Evolutionary conservation across 2,888 invertebrate genomes (phyloP).

Genomic region (Silvanus unidentatus): DNA sequence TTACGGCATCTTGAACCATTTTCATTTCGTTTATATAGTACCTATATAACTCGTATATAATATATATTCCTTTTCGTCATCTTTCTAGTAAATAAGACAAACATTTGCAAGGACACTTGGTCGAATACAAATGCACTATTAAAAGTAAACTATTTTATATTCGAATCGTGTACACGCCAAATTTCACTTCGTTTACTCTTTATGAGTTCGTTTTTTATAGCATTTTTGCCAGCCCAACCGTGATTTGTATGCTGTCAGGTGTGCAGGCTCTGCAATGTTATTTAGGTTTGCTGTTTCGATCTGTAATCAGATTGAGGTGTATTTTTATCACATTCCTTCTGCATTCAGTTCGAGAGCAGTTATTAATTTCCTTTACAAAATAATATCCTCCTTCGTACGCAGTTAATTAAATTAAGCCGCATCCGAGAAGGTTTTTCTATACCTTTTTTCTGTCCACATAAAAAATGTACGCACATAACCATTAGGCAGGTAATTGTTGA

Average conservation of each 20-base stretch:
- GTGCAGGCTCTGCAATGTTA: constrained; percentile 12
- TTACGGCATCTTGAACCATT: no score
- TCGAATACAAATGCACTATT: constrained; percentile 5
- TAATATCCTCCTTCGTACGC: no score
- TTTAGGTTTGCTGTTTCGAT: constrained; percentile 13
- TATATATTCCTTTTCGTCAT: not conserved
- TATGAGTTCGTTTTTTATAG: constrained; percentile 11
- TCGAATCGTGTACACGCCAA: constrained; percentile 1
- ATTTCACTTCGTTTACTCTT: constrained; percentile 6
- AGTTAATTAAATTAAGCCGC: no score
- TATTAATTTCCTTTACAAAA: no score
- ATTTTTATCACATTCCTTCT: no score
- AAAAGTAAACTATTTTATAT: constrained; percentile 3
- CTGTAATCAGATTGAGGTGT: not conserved
- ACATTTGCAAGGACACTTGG: not conserved
- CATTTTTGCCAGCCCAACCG: constrained; percentile 13
- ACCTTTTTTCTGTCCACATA: no score
- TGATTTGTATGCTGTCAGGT: constrained; percentile 22
- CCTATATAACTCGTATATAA: no score
- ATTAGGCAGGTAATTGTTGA: no score
- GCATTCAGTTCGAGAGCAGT: no score
- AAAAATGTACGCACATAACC: no score
- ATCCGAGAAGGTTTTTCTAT: no score
- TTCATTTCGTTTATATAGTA: no score
- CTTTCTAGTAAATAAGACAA: not conserved